phyloP scores from a whole-genome alignment of 2,888 invertebrate genomes.

The Cataglyphis albicans region DNA sequence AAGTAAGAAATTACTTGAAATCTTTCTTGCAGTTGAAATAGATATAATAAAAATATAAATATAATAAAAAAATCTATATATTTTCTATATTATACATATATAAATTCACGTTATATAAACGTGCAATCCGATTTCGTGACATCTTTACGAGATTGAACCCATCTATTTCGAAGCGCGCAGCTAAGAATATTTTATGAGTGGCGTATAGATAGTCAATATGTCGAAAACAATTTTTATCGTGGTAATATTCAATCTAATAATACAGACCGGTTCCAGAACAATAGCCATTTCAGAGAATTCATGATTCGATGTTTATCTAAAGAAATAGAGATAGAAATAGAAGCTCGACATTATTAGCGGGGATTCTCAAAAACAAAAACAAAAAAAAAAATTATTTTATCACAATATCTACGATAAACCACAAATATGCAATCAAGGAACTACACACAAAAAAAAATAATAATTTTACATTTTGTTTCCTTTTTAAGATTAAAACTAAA shows the following conservation, averaged over 20 bases:
- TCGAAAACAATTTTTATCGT: not conserved
- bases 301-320: not conserved
- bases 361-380: not conserved
- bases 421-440: not conserved
- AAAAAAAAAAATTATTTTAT: not conserved
- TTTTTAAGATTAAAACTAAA: not conserved
- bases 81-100: not conserved
- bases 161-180: not conserved
- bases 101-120: not conserved
- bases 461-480: not conserved
- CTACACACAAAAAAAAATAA: not conserved
- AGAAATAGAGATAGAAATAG: not conserved
- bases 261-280: not conserved
- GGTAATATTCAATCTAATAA: not conserved
- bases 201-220: not conserved
- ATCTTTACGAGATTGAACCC: not conserved
- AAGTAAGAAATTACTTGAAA: not conserved
- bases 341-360: not conserved
- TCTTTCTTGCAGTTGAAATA: not conserved
- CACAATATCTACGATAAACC: not conserved
- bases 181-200: slow-evolving; percentile 25
- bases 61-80: not conserved
- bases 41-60: no score
- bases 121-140: not conserved
- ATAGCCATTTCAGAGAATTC: not conserved